Evolutionary conservation across 2,888 invertebrate species (phyloP).

Genomic region (Oxytorus armatus): DNA sequence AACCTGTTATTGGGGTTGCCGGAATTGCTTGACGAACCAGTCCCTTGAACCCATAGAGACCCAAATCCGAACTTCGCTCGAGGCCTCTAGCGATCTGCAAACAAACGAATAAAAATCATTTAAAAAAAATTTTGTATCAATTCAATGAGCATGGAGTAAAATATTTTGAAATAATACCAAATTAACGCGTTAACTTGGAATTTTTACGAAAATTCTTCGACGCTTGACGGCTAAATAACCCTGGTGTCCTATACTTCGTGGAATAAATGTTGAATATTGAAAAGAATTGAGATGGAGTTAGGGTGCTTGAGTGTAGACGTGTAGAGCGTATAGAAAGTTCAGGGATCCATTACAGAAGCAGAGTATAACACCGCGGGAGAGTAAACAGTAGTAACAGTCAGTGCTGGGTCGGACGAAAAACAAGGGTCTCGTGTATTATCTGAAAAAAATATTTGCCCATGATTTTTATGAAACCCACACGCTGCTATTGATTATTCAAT

Average conservation of each 20-base stretch:
- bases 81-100: constrained; percentile 52
- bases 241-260: not conserved
- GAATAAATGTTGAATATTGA: constrained; percentile 6
- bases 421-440: not conserved
- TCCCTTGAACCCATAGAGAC: constrained; percentile 59
- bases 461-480: not conserved
- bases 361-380: constrained; percentile 20
- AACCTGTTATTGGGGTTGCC: constrained; percentile 51
- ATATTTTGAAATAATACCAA: too few species aligned
- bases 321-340: constrained; percentile 16
- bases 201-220: not conserved
- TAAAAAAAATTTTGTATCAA: too few species aligned
- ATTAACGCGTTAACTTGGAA: too few species aligned
- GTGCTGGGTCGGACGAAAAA: constrained; percentile 36
- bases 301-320: not conserved
- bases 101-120: too few species aligned
- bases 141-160: not conserved
- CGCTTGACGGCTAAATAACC: not conserved
- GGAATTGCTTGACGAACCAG: constrained; percentile 55
- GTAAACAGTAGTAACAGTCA: constrained; percentile 50
- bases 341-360: constrained; percentile 33
- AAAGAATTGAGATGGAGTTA: constrained; percentile 9
- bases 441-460: constrained; percentile 5
- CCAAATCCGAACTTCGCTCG: constrained; percentile 58
- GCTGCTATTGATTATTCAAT: not conserved